Base-by-base conservation (phyloP, 2,113 vertebrate genomes). In the Neofelis nebulosa region DNA sequence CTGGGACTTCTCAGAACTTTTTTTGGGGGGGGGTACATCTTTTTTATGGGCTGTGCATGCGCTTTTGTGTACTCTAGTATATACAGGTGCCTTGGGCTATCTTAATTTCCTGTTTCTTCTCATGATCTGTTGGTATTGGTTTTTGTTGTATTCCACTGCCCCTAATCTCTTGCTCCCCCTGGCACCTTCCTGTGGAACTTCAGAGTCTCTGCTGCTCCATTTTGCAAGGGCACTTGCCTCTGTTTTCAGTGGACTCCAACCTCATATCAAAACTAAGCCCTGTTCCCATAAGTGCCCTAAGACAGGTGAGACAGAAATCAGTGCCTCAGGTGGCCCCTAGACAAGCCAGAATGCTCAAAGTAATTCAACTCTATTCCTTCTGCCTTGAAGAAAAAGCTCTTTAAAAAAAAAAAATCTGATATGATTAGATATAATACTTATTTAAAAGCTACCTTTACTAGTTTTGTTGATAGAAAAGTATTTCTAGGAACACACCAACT, bases 401-500 rank as follows among this genome's bases (percentile, higher is more conserved):
- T 16, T 45, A 89, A 61, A 89, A 63, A 61, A 89, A 63, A 61
- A 45, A 63, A 76, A 68, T 3, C 31, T 68, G 41, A 89, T 8
- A 21, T 71, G 9, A 86, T 80, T 91, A 27, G 31, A 87, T 38
- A 38, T 38, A 74, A 86, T 81, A 74, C 31, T 91, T 71, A 18
- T 90, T 95, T 15, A 31, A 87, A 87, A 68, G 45, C 4, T 45
- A 52, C 11, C 36, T 74, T 76, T 4, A 13, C 82, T 92, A 16
- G 19, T 83, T 96, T 89, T 68, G 33, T n/a, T 88, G 38, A 63
- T 57, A 69, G 68, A 92, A 95, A 95, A 88, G 66, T 91, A 91
- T 93, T 88, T 84, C 33, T 89, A 65, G 52, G 45, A 89, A 52
- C 18, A 71, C 66, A 89, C 52, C 12, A 71, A 57, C 33, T 38